Evolutionary conservation across 1,140 invertebrate species (phyloP), one percentile per base, ranked within the genome.

Genomic region (Drosophila nannoptera): DNA sequence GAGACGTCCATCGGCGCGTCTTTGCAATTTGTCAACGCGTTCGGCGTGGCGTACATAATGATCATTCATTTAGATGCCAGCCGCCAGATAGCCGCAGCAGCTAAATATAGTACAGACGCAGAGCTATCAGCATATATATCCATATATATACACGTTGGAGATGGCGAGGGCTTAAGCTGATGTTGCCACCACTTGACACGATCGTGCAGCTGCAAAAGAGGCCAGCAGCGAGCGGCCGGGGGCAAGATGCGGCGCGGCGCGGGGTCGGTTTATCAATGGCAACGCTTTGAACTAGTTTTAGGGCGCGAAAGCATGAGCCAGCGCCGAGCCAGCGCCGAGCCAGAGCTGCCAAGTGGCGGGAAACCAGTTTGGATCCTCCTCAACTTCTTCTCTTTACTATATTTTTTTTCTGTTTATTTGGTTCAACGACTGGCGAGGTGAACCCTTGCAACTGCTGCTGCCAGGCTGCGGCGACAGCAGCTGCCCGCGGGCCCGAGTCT

Each of bases 1-100:
- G 71, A 82, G 75, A 60, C 77, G 77, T 81, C 74, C 78, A 80
- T 80, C 77, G 72, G 46, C 31, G 56, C 40, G 63, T 45, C 46
- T 62, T 77, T 77, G 81, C 81, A 84, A 84, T 84, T 84, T 84
- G 81, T 84, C 81, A 84, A 84, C 81, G 73, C 81, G 62, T 35
- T 77, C 64, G 65, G 64, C 52, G 56, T 72, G 55, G 48, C 49
- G 62, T 48, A 60, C 59, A 63, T 86, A 86, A 84, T 84, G 81
- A 84, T 86, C 77, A 77, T 84, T 84, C 81, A 84, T 84, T 77
- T 86, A 75, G 80, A 77, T 77, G 74, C 59, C 73, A 75, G 61
- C 58, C 68, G 64, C 58, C 62, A 77, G 81, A 84, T 84, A 86
- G 75, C 53, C 53, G 80, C 58, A 63, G 40, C 59, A 53, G 66